These are phyloP conservation scores for Pycnonotus jocosus DNA, from an alignment of 2,113 vertebrate genomes.

Conservation along the genomic window DNA sequence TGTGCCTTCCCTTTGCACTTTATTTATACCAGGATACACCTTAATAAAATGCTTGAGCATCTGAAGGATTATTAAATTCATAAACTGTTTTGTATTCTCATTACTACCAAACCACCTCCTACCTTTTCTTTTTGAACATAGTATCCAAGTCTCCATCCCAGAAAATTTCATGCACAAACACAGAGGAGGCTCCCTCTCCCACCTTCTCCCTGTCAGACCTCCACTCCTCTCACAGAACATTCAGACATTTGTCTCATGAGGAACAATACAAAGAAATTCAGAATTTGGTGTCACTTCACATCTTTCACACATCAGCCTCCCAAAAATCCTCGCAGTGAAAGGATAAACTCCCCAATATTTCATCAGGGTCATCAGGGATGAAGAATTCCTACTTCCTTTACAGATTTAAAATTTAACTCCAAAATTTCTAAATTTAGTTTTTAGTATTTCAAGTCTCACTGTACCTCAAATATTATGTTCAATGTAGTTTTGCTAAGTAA, in stretches of 20 bases:
- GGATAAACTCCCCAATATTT: neutral
- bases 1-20: constrained; percentile 40
- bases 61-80: neutral
- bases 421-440: neutral
- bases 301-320: neutral
- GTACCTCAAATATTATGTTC: neutral
- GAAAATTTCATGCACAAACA: neutral
- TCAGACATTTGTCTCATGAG: neutral
- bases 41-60: neutral
- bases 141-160: accelerated
- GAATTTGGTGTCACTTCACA: neutral
- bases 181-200: neutral
- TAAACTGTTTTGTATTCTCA: neutral
- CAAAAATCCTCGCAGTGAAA: neutral
- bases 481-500: neutral
- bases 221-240: neutral
- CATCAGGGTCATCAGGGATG: neutral
- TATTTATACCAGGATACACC: neutral
- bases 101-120: neutral
- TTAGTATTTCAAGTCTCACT: neutral
- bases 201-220: neutral
- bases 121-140: neutral
- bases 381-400: neutral
- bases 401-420: neutral
- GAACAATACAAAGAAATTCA: neutral